phyloP scores from a whole-genome alignment of 2,797 vertebrate genomes.

The Sebastolobus altivelis region DNA sequence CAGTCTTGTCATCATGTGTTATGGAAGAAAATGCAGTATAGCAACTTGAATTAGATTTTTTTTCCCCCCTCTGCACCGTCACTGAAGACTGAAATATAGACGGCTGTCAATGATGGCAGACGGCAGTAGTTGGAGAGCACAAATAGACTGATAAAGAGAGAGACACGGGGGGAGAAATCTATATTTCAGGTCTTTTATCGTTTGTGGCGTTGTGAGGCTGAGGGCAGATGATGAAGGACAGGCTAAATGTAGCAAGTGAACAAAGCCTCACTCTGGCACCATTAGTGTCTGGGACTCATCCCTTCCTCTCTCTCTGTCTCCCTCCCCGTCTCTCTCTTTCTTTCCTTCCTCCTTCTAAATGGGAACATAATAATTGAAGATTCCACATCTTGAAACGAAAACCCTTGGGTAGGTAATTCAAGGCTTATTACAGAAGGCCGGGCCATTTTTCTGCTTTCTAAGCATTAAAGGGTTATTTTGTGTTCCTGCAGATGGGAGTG shows the following conservation, averaged over 20 bases:
- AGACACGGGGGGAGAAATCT: conserved; percentile 74
- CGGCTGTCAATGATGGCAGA: conserved; percentile 58
- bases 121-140: conserved; percentile 49
- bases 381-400: conserved; percentile 90
- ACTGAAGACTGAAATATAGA: conserved; percentile 42
- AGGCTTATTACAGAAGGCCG: conserved; percentile 88
- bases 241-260: conserved; percentile 85
- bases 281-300: conserved; percentile 83
- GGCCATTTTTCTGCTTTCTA: conserved; percentile 89
- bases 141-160: conserved; percentile 65
- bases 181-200: conserved; percentile 84
- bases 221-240: conserved; percentile 84
- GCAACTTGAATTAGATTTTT: conserved; percentile 6
- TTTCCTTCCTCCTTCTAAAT: conserved; percentile 84
- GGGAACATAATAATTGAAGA: conserved; percentile 90
- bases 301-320: conserved; percentile 65
- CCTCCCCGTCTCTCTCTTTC: conserved; percentile 70
- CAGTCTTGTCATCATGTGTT: background rate
- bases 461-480: conserved; percentile 91
- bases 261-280: conserved; percentile 86
- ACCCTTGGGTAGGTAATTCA: conserved; percentile 90
- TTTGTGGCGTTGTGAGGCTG: conserved; percentile 76
- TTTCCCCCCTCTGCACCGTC: background rate
- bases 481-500: conserved; percentile 88
- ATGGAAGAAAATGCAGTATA: conserved; percentile 1